Conservation (phyloP, 2,888 invertebrate species). For the Lydus trimaculatus region DNA sequence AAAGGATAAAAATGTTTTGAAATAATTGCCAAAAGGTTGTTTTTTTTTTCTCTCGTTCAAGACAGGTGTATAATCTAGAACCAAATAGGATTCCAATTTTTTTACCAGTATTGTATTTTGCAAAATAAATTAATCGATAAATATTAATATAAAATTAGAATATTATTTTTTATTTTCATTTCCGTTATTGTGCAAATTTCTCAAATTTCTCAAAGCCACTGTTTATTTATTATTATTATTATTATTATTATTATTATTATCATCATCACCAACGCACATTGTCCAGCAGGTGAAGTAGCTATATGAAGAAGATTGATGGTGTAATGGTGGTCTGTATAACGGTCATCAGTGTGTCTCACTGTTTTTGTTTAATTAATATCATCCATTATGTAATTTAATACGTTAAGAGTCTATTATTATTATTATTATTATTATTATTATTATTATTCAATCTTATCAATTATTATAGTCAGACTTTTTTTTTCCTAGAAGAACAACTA, state of each 20-base stretch:
- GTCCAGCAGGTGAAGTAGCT: constrained; percentile 40
- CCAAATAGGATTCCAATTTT: background rate
- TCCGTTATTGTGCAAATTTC: background rate
- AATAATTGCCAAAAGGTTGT: background rate
- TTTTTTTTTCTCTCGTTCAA: background rate
- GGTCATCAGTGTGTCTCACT: constrained; percentile 37
- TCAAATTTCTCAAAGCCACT: background rate
- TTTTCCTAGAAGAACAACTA: no score
- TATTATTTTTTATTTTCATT: background rate
- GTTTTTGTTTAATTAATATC: constrained; percentile 37
- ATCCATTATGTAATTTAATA: constrained; percentile 34
- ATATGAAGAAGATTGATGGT: constrained; percentile 43
- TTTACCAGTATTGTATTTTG: background rate
- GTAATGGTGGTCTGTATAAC: constrained; percentile 37
- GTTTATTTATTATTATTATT: background rate
- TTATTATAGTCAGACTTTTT: no score
- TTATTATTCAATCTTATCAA: no score
- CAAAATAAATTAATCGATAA: background rate
- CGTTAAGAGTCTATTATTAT: background rate
- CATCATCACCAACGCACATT: constrained; percentile 8
- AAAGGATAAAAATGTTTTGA: background rate
- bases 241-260: background rate
- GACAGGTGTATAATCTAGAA: background rate
- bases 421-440: constrained; percentile 12
- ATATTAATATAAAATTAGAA: background rate